Base-by-base conservation (phyloP, 2,113 vertebrate genomes). In the Athene noctua region DNA sequence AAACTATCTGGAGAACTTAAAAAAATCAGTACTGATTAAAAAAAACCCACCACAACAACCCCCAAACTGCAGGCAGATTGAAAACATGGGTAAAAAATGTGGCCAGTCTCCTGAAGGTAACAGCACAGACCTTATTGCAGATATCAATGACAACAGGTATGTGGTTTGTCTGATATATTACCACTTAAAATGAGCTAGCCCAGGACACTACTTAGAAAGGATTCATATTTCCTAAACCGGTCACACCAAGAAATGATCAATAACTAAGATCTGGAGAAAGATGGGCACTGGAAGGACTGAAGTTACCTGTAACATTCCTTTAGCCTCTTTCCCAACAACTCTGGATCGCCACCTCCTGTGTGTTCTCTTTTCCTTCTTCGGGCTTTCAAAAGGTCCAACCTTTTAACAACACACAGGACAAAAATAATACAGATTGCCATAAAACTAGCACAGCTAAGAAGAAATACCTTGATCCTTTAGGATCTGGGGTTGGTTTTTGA, bases 301-400 rank as follows among this genome's bases (percentile, higher is more conserved):
- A 70, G 36, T 91, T 98, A 99, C 99, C 99, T 99, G 99, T 95
- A 99, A 98, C 14, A 96, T 99, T 96, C 98, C 98, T 99, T 99
- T 99, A 95, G 98, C 94, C 84, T 99, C 99, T 98, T 99, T 99
- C 96, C 98, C 98, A 96, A 98, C 98, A 97, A 98, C 98, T 97
- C 99, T 99, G 94, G 98, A 96, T 70, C 98, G 97, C 99, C 99
- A 99, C 92, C 99, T 99, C 90, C 98, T 99, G 75, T 98, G 98
- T 49, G 98, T 93, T 97, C 99, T 98, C 96, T 99, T 99, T 90
- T 99, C 99, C 96, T 99, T 99, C 97, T 99, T 99, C 51, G 99
- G 99, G 96, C 99, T 99, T 98, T 99, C 99, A 96, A 99, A 99
- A 78, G 98, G 94, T 91, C 98, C 98, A 71, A 98, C 96, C 99